A percentile compares a stretch with the other conserved stretches of the same genome.
phyloP scores from a whole-genome alignment of 2,888 invertebrate species.

The Pachliopta kotzebuea region DNA sequence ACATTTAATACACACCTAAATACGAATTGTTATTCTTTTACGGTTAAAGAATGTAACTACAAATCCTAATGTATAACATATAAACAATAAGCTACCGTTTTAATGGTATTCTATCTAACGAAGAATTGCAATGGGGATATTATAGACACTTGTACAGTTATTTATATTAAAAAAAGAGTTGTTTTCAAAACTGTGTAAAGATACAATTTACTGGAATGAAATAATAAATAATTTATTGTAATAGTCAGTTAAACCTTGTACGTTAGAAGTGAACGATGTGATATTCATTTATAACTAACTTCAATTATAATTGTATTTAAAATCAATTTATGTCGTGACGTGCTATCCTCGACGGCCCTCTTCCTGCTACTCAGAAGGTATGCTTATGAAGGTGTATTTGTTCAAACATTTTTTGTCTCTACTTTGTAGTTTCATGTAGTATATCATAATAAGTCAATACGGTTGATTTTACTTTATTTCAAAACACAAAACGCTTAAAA shows the following conservation, averaged over 20 bases:
- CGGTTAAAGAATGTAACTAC: constrained; percentile 3
- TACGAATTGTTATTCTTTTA: neutral
- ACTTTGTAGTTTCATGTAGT: neutral
- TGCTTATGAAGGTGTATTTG: constrained; percentile 13
- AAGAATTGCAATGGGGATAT: constrained; percentile 4
- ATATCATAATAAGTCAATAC: neutral
- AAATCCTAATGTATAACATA: neutral
- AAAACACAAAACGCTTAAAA: too few relatives aligned
- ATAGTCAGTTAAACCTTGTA: constrained; percentile 6
- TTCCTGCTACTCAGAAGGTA: constrained; percentile 26
- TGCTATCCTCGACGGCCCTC: constrained; percentile 15
- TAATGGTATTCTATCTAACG: neutral
- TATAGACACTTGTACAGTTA: constrained; percentile 7
- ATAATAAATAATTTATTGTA: neutral
- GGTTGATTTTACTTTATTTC: too few relatives aligned
- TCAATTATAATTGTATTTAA: constrained; percentile 19
- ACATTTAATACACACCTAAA: neutral
- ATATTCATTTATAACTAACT: constrained; percentile 12
- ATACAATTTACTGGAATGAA: neutral
- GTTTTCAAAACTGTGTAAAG: constrained; percentile 7
- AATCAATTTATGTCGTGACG: constrained; percentile 8
- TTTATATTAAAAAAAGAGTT: constrained; percentile 7
- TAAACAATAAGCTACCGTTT: constrained; percentile 1
- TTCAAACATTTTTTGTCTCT: neutral
- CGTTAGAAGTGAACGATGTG: constrained; percentile 7